These are phyloP conservation scores for Deilephila porcellus DNA, from an alignment of 2,888 invertebrate species.

Conservation along the genomic window DNA sequence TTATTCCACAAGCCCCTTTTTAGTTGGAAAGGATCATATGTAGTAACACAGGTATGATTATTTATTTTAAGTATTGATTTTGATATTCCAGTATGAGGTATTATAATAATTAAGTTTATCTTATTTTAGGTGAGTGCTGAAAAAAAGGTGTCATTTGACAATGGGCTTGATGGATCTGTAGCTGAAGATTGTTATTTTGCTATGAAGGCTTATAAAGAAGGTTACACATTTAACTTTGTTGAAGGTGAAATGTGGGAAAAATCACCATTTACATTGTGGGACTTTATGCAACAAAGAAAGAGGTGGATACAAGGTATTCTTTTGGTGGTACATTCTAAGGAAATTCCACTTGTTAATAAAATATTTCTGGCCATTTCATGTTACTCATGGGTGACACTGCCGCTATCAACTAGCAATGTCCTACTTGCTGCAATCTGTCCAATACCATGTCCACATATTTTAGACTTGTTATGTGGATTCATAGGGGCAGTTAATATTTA, in stretches of 20 bases:
- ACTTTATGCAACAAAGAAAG: slow-evolving; percentile 98
- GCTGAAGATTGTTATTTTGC: slow-evolving; percentile 99
- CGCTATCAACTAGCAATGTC: slow-evolving; percentile 95
- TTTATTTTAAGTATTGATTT: neutral
- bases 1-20: slow-evolving; percentile 97
- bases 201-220: slow-evolving; percentile 96
- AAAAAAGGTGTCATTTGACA: slow-evolving; percentile 96
- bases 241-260: slow-evolving; percentile 99
- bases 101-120: neutral
- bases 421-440: slow-evolving; percentile 93
- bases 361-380: slow-evolving; percentile 93
- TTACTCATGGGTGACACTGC: slow-evolving; percentile 98
- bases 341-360: slow-evolving; percentile 92
- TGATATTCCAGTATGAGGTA: neutral
- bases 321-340: slow-evolving; percentile 93
- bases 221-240: slow-evolving; percentile 96
- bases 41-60: slow-evolving; percentile 93
- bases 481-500: slow-evolving; percentile 97
- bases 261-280: slow-evolving; percentile 97
- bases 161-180: slow-evolving; percentile 98
- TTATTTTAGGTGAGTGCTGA: slow-evolving; percentile 93
- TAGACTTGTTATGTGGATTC: slow-evolving; percentile 95
- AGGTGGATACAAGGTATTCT: slow-evolving; percentile 97
- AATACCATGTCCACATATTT: slow-evolving; percentile 91
- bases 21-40: slow-evolving; percentile 99